These are phyloP conservation scores for Globodera rostochiensis DNA, from an alignment of 1,140 invertebrate genomes.

Conservation along the genomic window DNA sequence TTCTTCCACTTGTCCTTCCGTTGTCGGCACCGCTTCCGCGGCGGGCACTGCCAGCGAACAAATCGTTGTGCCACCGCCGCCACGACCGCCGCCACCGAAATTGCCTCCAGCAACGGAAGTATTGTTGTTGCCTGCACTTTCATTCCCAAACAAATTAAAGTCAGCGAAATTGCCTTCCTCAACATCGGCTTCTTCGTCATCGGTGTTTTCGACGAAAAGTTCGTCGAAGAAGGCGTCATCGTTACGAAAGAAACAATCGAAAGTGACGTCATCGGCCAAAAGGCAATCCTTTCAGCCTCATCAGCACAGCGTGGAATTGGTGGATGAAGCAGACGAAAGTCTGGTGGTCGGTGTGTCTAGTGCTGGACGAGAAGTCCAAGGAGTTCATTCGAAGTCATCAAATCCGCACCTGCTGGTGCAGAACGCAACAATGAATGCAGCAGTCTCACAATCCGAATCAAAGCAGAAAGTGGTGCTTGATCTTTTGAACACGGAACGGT, in stretches of 20 bases:
- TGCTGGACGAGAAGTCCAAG: background rate
- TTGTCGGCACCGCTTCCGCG: background rate
- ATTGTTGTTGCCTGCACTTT: no score
- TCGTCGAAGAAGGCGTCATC: background rate
- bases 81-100: slow-evolving; percentile 25
- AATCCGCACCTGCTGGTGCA: background rate
- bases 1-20: background rate
- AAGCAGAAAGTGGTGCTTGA: slow-evolving; percentile 54
- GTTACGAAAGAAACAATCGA: background rate
- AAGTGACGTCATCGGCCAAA: background rate
- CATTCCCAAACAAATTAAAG: slow-evolving; percentile 6
- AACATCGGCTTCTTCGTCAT: no score
- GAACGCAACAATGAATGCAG: background rate
- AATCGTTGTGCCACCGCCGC: slow-evolving; percentile 1
- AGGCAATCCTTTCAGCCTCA: background rate
- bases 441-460: background rate
- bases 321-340: slow-evolving; percentile 9
- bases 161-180: background rate
- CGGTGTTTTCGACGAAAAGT: background rate
- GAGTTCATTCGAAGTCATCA: background rate
- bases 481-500: slow-evolving; percentile 50
- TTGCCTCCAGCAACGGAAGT: background rate
- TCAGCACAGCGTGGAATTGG: background rate
- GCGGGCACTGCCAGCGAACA: background rate
- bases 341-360: background rate